Conservation (phyloP, 2,888 invertebrate genomes). For the Callosobruchus maculatus region DNA sequence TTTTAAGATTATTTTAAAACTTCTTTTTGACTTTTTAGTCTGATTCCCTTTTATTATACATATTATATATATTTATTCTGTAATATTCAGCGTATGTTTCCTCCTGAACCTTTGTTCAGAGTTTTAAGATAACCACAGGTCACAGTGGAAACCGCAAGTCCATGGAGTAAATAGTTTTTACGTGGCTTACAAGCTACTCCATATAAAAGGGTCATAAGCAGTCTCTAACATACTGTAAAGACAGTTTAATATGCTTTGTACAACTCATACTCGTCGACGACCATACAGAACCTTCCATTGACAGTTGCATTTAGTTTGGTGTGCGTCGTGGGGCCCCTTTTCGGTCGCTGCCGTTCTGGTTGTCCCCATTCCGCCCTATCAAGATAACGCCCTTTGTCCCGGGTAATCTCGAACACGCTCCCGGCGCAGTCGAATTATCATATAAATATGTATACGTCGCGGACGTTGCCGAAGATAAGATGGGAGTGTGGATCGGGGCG, state of each 20-base stretch:
- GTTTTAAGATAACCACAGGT: too few relatives aligned
- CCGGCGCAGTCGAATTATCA: constrained; percentile 21
- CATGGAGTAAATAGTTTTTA: too few relatives aligned
- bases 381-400: constrained; percentile 42
- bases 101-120: too few relatives aligned
- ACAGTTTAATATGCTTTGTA: neutral
- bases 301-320: neutral
- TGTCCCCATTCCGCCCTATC: constrained; percentile 21
- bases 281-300: neutral
- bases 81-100: too few relatives aligned
- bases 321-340: neutral
- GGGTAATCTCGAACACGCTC: constrained; percentile 46
- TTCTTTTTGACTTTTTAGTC: too few relatives aligned
- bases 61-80: too few relatives aligned
- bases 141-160: too few relatives aligned
- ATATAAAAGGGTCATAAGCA: too few relatives aligned
- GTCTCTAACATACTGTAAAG: neutral
- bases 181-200: too few relatives aligned
- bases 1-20: too few relatives aligned
- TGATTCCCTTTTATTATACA: too few relatives aligned
- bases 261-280: neutral
- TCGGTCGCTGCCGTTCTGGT: neutral
- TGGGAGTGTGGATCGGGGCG: neutral
- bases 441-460: neutral
- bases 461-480: neutral